These are phyloP conservation scores for Eurois occulta DNA, from an alignment of 2,888 invertebrate species.

Conservation along the genomic window DNA sequence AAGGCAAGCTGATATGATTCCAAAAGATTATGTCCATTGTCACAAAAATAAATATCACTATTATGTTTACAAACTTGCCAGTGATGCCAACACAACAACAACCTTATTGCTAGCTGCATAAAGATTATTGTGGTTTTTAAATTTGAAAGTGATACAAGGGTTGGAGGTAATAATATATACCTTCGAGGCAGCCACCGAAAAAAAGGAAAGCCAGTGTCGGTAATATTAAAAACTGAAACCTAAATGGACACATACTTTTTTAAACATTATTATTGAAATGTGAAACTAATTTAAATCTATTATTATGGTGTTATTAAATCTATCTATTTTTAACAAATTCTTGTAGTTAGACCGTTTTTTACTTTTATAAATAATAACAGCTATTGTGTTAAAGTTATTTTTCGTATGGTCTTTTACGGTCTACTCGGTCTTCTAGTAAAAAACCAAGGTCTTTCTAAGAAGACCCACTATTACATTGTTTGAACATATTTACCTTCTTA, in stretches of 20 bases:
- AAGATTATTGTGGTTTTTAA: background rate
- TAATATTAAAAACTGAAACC: background rate
- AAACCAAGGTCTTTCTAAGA: constrained; percentile 19
- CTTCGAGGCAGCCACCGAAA: background rate
- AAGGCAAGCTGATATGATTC: constrained; percentile 13
- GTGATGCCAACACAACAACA: background rate
- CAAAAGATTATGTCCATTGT: background rate
- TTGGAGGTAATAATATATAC: background rate
- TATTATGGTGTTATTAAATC: constrained; percentile 16
- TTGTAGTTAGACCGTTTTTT: constrained; percentile 25
- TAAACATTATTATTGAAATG: background rate
- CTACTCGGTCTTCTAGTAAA: constrained; percentile 38
- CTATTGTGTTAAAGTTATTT: constrained; percentile 26
- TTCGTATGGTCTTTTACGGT: constrained; percentile 31
- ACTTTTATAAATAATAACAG: constrained; percentile 25
- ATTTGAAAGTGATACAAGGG: background rate
- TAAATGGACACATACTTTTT: constrained; percentile 17
- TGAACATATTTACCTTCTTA: constrained; percentile 47
- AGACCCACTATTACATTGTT: constrained; percentile 31
- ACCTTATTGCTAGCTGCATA: background rate
- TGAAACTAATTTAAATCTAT: constrained; percentile 14
- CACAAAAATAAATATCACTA: background rate
- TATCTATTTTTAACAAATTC: constrained; percentile 16
- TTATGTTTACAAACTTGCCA: background rate
- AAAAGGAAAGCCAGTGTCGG: fast-evolving